Percentiles rank a stretch among this genome's conserved stretches.
Conservation (phyloP, 2,113 vertebrate genomes). For the Merops nubicus region DNA sequence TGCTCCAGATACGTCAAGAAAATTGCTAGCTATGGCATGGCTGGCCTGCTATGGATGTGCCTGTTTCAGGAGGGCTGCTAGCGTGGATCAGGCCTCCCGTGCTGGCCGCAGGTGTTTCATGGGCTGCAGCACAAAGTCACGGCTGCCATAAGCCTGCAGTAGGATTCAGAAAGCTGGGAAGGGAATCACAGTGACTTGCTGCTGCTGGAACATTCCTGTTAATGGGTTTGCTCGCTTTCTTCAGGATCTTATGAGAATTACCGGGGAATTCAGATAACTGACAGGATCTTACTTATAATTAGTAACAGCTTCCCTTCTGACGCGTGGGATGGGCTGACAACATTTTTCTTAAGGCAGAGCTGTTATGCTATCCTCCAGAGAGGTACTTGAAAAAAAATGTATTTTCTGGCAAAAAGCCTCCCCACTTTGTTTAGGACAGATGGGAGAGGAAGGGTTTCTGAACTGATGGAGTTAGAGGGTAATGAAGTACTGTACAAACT, state of each 20-base stretch:
- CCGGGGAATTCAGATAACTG: neutral
- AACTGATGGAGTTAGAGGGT: neutral
- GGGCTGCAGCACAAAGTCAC: neutral
- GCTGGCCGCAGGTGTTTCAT: neutral
- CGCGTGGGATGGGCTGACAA: neutral
- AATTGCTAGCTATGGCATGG: neutral
- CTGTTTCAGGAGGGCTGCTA: neutral
- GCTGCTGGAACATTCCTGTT: constrained; percentile 22
- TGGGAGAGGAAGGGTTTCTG: constrained; percentile 8
- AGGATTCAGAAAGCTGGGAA: neutral
- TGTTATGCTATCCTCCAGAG: constrained; percentile 7
- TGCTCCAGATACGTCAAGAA: neutral
- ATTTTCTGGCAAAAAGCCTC: constrained; percentile 18
- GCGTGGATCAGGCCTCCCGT: neutral
- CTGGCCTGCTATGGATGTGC: neutral
- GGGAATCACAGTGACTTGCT: constrained; percentile 9
- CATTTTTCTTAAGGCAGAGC: constrained; percentile 40
- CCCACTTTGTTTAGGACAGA: constrained; percentile 32
- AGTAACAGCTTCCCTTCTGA: constrained; percentile 32
- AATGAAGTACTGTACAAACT: constrained; percentile 3
- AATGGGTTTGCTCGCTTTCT: constrained; percentile 30
- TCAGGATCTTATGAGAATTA: constrained; percentile 36
- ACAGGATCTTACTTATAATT: constrained; percentile 52
- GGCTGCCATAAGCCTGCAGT: neutral
- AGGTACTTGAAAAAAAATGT: neutral